Conservation (phyloP, 2,797 vertebrate species). For the Intellagama lesueurii region DNA sequence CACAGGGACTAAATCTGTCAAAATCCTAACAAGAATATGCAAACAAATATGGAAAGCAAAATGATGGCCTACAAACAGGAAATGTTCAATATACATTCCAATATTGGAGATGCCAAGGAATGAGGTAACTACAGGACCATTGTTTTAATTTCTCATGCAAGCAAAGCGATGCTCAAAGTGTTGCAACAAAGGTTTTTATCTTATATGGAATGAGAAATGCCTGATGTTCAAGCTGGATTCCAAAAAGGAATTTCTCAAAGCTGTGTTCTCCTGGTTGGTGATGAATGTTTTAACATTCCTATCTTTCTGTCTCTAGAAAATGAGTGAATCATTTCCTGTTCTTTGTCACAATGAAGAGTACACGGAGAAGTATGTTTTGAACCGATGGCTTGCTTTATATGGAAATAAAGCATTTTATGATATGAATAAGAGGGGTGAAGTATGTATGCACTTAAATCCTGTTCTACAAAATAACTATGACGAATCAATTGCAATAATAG, state of each 20-base stretch:
- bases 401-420: slow-evolving; percentile 33
- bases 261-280: not conserved
- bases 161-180: not conserved
- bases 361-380: slow-evolving; percentile 48
- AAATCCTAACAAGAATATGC: no score
- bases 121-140: no score
- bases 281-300: slow-evolving; percentile 23
- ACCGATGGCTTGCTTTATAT: slow-evolving; percentile 39
- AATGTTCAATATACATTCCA: not conserved
- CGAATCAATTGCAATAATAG: slow-evolving; percentile 38
- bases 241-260: not conserved
- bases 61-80: no score
- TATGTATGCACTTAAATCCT: slow-evolving; percentile 20
- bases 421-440: slow-evolving; percentile 19
- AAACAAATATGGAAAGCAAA: no score
- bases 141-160: no score
- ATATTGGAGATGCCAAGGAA: not conserved
- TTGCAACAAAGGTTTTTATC: not conserved
- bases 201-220: not conserved
- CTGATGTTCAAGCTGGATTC: not conserved
- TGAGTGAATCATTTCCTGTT: slow-evolving; percentile 59
- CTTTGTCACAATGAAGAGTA: slow-evolving; percentile 53
- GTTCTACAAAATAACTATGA: slow-evolving; percentile 61
- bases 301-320: slow-evolving; percentile 60
- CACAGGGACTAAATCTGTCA: no score